Evolutionary conservation across 1,140 invertebrate species (phyloP), one percentile per base, ranked within the genome.

Genomic region (Paralvinella palmiformis): DNA sequence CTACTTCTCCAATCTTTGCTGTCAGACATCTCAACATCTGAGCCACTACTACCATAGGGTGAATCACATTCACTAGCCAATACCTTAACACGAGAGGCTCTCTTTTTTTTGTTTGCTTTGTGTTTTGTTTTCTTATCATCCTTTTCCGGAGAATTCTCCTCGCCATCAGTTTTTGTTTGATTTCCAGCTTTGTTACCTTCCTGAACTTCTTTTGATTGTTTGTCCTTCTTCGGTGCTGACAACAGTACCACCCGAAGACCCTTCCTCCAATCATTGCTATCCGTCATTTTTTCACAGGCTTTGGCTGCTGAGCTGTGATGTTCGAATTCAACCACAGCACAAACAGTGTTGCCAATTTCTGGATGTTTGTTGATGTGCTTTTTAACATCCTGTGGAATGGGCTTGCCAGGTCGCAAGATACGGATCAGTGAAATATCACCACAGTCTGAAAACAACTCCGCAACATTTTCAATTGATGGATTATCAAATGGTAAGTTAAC

Each of bases 311-410:
- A 86, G 56, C 91, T 90, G 1, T 91, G 91, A 63, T 90, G 86
- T 57, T 91, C 89, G 76, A 94, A 96, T 81, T 95, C 92, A 45
- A 94, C 86, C 68, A 94, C 83, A 7, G 92, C 92, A 81, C 90
- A 93, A 65, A 92, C 88, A 72, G 89, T 86, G 65, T 88, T 88
- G 35, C 75, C 77, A 75, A 93, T 83, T 74, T 92, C 91, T n/a
- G 91, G 91, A 75, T 92, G 89, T 76, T 92, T 94, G 73, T 90
- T 89, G 67, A 91, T 87, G 72, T 93, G 91, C 76, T 91, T 89
- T 60, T 91, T 86, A 20, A 94, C 88, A 80, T 95, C 91, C 27
- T 90, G 87, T 3, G 91, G 91, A 48, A 92, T 86, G 17, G 90
- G 88, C 79, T 91, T 91, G 29, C 91, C 91, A 0, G 92, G 91